Conservation (phyloP, 2,888 invertebrate genomes). For the Limnephilus auricula region DNA sequence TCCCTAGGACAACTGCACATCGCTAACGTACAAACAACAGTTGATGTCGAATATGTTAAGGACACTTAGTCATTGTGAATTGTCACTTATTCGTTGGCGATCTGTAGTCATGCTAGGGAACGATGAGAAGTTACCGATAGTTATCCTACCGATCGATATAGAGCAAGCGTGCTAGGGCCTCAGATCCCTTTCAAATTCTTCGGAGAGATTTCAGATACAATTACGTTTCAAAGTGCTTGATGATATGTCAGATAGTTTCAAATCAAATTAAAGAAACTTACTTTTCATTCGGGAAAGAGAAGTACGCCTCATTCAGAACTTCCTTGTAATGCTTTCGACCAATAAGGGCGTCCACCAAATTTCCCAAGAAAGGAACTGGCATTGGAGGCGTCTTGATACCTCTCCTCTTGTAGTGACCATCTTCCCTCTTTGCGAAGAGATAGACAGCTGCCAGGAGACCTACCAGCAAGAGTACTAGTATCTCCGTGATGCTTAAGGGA, state of each 20-base stretch:
- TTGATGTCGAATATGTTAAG: no score
- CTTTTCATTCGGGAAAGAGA: conserved; percentile 69
- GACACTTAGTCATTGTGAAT: no score
- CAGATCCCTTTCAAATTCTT: no score
- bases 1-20: no score
- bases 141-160: no score
- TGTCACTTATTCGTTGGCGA: no score
- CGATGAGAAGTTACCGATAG: no score
- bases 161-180: no score
- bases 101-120: no score
- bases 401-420: conserved; percentile 67
- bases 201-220: no score
- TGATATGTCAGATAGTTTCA: neutral
- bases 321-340: conserved; percentile 67
- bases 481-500: neutral
- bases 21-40: no score
- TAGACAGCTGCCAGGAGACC: conserved; percentile 4
- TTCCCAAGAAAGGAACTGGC: conserved; percentile 69
- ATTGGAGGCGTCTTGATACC: conserved; percentile 68
- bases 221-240: no score
- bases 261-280: conserved; percentile 60
- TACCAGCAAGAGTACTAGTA: neutral
- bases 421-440: conserved; percentile 26
- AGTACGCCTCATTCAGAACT: conserved; percentile 67
- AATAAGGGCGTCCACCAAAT: conserved; percentile 68